Evolutionary conservation across 2,888 invertebrate species (phyloP), one percentile per base, ranked within the genome.

Genomic region (Keiferia lycopersicella): DNA sequence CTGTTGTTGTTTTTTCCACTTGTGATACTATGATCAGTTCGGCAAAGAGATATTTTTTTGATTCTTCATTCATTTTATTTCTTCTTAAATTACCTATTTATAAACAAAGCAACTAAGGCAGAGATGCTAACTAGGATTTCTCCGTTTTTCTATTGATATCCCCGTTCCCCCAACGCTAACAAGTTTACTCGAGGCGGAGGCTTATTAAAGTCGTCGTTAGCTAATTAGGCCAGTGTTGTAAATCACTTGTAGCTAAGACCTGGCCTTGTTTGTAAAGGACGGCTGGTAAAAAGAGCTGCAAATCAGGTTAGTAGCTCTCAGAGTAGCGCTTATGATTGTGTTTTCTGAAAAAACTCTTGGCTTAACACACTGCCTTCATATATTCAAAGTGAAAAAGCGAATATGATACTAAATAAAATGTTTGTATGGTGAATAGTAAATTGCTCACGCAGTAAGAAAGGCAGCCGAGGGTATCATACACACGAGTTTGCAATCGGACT

Each of bases 131-230:
- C 11, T n/a, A 41, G 41, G 6, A 41, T 41, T 41, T 41, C 2
- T 41, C 14, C 41, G 2, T 34, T 12, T 41, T 41, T 14, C 41
- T 41, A 41, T 41, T 41, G 14, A 41, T 41, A 14, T 41, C 41
- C 41, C 41, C 41, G 41, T 41, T 14, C 14, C 14, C 41, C n/a
- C 41, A 14, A 41, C 34, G 41, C 12, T 41, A 41, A 41, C 41
- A 41, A 41, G 41, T 41, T 41, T 41, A 41, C 41, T n/a, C 41
- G 41, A 41, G 41, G 14, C 41, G 41, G 41, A n/a, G 41, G 41
- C 41, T 41, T 41, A 41, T 41, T 41, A 14, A 41, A 41, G 41
- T 41, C 41, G 41, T 41, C 41, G 41, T 41, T 41, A 41, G 41
- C 41, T 41, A 41, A 41, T 41, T 41, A 41, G 41, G n/a, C 14